A percentile compares a stretch with the other conserved stretches of the same genome.
Evolutionary conservation across 30 jellyfish, hydroid and myxozoan species (phyloP).

Genomic region (Nemopilema nomurai): DNA sequence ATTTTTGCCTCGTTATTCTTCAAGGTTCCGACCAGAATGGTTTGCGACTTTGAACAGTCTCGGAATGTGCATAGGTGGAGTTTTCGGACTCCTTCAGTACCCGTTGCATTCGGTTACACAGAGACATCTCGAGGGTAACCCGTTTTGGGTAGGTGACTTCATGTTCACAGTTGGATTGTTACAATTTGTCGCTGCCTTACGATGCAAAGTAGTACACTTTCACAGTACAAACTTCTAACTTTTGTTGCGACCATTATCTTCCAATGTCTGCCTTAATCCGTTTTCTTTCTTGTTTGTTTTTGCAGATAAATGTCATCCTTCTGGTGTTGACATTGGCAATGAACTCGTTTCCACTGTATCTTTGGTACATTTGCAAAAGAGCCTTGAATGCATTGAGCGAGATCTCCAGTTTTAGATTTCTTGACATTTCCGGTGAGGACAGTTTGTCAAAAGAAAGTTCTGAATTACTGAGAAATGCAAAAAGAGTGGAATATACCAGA

Average conservation of each 20-base stretch:
- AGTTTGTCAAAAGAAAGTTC: not conserved
- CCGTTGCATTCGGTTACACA: constrained; percentile 23
- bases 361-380: constrained; percentile 10
- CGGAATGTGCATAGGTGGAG: constrained; percentile 64
- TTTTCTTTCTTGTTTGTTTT: too few species aligned
- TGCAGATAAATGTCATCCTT: constrained; percentile 55
- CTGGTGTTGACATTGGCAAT: constrained; percentile 29
- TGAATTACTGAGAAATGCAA: not conserved
- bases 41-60: constrained; percentile 64
- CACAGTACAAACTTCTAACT: too few species aligned
- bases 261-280: too few species aligned
- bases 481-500: not conserved
- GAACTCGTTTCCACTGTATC: constrained; percentile 59
- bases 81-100: constrained; percentile 51
- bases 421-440: not conserved
- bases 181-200: too few species aligned
- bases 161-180: too few species aligned
- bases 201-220: too few species aligned
- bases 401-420: not conserved
- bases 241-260: too few species aligned
- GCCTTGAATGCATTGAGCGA: not conserved
- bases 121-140: constrained; percentile 10
- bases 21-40: constrained; percentile 57
- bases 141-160: constrained; percentile 50
- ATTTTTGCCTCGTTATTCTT: too few species aligned